Evolutionary conservation across 2,797 vertebrate species (phyloP), one percentile per base, ranked within the genome.

Genomic region (Sylvilagus floridanus): DNA sequence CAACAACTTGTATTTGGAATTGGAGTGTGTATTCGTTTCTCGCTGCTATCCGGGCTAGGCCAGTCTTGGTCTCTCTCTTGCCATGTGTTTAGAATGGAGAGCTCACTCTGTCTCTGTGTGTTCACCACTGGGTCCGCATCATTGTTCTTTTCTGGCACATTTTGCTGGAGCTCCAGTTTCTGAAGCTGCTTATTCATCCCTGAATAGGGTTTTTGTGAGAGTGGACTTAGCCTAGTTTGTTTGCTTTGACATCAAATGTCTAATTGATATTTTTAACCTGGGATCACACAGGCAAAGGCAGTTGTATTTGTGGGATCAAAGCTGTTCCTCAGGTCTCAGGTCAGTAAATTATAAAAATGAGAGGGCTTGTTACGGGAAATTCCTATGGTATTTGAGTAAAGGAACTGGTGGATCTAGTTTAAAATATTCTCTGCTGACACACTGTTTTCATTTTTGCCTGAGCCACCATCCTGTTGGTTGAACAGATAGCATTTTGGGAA

Each of bases 231-330:
- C 71, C 96, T 75, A 84, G 92, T 92, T 96, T 91, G 75, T 96
- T 97, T 97, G 77, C 97, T 97, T 97, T 97, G 94, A 93, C 72
- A 60, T 97, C 96, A 95, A 73, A 71, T 89, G 96, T 65, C 89
- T 93, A 79, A 97, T 95, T 32, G 96, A 92, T 92, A 90, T 96
- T 66, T 94, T 89, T 96, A 97, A 96, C 35, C 50, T 92, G 97
- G 88, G 83, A 94, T 95, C 71, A 84, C 75, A 89, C 84, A 66
- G 96, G n/a, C 83, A 95, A 93, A 81, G 60, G 2, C 19, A 57
- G 65, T 86, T 91, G 92, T 66, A 57, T 81, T 96, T 91, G 35
- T 89, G 65, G 86, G 96, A 93, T 11, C 47, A 92, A 69, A 72
- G 12, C 35, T 30, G 62, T n/a, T 93, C 89, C 81, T 97, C 88